A percentile compares a stretch with the other conserved stretches of the same genome.
Conservation (phyloP, 2,888 invertebrate species). For the Chrysomela aeneicollis region DNA sequence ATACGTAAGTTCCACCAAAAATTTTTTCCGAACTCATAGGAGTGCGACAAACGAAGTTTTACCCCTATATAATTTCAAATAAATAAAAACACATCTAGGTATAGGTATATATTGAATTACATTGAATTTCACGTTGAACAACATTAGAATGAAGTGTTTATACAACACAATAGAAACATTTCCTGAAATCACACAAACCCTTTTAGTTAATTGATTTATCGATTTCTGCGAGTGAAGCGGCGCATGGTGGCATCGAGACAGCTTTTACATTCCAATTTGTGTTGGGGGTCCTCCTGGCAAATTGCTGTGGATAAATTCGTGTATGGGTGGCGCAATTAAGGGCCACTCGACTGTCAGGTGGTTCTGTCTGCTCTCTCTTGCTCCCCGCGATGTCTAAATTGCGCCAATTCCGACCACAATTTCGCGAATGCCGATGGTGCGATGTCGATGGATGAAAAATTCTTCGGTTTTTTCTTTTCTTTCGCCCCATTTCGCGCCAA, state of each 20-base stretch:
- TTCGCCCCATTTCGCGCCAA: constrained; percentile 16
- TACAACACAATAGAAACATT: neutral
- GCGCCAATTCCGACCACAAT: constrained; percentile 58
- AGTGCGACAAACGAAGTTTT: too few relatives aligned
- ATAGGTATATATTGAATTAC: too few relatives aligned
- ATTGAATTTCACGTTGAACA: too few relatives aligned
- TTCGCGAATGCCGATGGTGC: neutral
- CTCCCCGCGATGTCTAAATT: constrained; percentile 57
- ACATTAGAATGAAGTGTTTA: too few relatives aligned
- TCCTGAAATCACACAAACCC: constrained; percentile 15
- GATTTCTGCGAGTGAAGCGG: constrained; percentile 38
- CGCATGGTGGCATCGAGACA: constrained; percentile 5
- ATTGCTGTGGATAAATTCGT: constrained; percentile 59
- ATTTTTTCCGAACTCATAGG: too few relatives aligned
- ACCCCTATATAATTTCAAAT: too few relatives aligned
- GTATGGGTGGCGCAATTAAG: constrained; percentile 57
- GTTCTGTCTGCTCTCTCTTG: constrained; percentile 58
- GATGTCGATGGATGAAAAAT: constrained; percentile 43
- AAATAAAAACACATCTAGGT: too few relatives aligned
- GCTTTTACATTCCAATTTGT: constrained; percentile 58
- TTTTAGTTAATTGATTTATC: constrained; percentile 47
- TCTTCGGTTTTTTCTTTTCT: constrained; percentile 29
- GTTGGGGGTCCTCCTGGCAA: constrained; percentile 56
- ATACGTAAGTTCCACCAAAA: too few relatives aligned
- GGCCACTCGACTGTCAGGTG: constrained; percentile 62